Evolutionary conservation across 1,140 invertebrate genomes (phyloP), one percentile per base, ranked within the genome.

Genomic region (Heliconius melpomene): DNA sequence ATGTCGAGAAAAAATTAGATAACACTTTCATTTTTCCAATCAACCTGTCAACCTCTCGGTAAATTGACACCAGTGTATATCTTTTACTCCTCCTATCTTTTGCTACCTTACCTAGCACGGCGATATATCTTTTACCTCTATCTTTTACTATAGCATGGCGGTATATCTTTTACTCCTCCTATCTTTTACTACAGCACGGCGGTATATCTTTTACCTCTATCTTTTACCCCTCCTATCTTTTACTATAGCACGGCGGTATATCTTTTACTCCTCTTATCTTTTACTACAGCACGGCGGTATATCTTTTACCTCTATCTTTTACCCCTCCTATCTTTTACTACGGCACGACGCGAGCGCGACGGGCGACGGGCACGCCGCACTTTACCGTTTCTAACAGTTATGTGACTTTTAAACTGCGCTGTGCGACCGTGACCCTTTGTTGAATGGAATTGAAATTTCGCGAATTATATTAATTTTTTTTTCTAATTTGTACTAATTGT

Each of bases 361-460:
- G 26, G 23, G 60, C 57, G 57, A 66, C 57, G 23, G 20, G 74
- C 79, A 82, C 77, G 83, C 74, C 82, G 86, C 86, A 84, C 83
- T 86, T 83, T 88, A 88, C 87, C 84, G 85, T 88, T 85, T 79
- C 79, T 78, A 72, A 88, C 86, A 82, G 86, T 88, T 88, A 88
- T 77, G 60, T 78, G 79, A 82, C 86, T 82, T 86, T 86, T 86
- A 86, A 77, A 84, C 82, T 71, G 38, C 13, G 82, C 85, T 82
- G 86, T 80, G 83, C 86, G 86, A 86, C 70, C 57, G 52, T 40
- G 75, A 81, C 72, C 75, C 72, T 75, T 71, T 38, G 71, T 72
- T 38, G 7, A 20, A 72, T 40, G 71, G 38, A 20, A 72, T 72
- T 40, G 20, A 3, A 72, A 52, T 52, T 52, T 52, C 16, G 18